Evolutionary conservation across 2,113 vertebrate genomes (phyloP).

Genomic region (Dicrurus megarhynchus): DNA sequence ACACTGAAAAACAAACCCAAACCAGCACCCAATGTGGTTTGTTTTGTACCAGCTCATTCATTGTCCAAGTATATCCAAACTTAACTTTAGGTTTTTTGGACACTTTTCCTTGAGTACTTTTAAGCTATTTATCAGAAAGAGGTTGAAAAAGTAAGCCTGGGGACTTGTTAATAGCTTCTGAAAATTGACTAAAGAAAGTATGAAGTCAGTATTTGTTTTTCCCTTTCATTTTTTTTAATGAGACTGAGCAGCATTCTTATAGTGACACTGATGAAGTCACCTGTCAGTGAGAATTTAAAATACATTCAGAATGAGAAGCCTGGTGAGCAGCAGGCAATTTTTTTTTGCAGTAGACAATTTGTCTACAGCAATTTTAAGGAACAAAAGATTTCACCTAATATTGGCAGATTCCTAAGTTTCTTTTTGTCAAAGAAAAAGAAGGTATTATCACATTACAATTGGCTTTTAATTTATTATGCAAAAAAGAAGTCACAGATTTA

Average conservation of each 20-base stretch:
- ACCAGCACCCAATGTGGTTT: not conserved
- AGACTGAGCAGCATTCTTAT: not conserved
- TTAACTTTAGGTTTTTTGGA: not conserved
- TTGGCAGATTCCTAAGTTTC: not conserved
- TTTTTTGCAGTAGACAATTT: not conserved
- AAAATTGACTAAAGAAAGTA: not conserved
- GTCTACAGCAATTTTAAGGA: not conserved
- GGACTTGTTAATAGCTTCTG: not conserved
- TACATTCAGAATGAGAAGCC: not conserved
- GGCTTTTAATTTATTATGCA: slow-evolving; percentile 2
- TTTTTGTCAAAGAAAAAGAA: not conserved
- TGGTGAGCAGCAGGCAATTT: not conserved
- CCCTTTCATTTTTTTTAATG: not conserved
- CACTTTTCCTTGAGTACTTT: not conserved
- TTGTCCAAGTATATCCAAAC: not conserved
- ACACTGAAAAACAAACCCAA: not conserved
- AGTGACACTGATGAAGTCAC: not conserved
- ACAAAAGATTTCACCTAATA: not conserved
- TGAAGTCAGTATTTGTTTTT: not conserved
- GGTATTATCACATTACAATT: not conserved
- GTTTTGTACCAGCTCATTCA: not conserved
- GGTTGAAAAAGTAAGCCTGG: not conserved
- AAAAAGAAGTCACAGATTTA: not conserved
- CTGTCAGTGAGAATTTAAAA: not conserved
- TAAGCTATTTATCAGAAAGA: not conserved